A percentile compares a stretch with the other conserved stretches of the same genome.
phyloP scores from a whole-genome alignment of 1,140 invertebrate species.

The Uloborus diversus region DNA sequence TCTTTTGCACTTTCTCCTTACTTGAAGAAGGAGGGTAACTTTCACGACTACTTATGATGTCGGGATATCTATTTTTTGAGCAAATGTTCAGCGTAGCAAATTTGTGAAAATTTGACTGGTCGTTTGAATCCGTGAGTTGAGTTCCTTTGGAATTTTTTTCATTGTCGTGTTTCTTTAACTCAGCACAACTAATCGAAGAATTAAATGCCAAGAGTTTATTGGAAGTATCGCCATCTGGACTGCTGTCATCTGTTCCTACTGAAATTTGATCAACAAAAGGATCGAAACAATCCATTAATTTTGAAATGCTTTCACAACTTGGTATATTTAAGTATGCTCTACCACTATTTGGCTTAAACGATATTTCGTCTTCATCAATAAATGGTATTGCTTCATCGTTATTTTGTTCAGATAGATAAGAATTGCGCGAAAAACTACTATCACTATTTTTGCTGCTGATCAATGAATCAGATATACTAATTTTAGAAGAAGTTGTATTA shows the following conservation, averaged over 20 bases:
- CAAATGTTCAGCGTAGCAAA: neutral
- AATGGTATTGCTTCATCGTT: conserved; percentile 44
- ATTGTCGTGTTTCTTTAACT: too few species aligned
- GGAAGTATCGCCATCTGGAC: conserved; percentile 15
- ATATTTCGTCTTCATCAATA: conserved; percentile 49
- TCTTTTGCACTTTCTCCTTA: neutral
- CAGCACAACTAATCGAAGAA: neutral
- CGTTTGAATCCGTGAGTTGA: neutral
- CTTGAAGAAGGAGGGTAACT: conserved; percentile 20
- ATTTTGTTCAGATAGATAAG: conserved; percentile 22
- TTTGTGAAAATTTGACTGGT: neutral
- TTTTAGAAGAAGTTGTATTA: neutral
- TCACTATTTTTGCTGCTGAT: conserved; percentile 13
- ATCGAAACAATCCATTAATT: conserved; percentile 39
- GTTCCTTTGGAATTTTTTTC: too few species aligned
- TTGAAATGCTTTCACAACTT: conserved; percentile 28
- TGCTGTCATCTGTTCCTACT: conserved; percentile 36
- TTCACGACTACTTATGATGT: neutral
- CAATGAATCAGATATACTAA: neutral
- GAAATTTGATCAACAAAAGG: conserved; percentile 35
- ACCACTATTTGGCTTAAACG: conserved; percentile 16
- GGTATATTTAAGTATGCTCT: conserved; percentile 40
- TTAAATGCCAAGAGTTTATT: neutral
- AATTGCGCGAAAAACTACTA: conserved; percentile 13
- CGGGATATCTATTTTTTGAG: neutral